Base-by-base conservation (phyloP, 1,140 invertebrate genomes). In the Oedothorax gibbosus region DNA sequence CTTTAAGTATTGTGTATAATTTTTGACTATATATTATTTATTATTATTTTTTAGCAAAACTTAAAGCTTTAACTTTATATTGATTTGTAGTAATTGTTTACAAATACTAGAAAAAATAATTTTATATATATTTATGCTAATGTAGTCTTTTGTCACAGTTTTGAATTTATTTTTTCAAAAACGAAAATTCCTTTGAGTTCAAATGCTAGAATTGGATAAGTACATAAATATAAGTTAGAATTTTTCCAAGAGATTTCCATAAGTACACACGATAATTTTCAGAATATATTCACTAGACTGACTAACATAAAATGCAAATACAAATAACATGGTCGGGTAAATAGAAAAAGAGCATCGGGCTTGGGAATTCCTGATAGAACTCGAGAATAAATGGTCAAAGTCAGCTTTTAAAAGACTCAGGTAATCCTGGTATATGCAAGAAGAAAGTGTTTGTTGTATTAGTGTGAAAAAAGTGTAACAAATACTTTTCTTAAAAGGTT, bases 351-450 rank as follows among this genome's bases (percentile, higher is more conserved):
- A 35, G 35, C 35, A 35, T n/a, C n/a, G 5, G 35, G 35, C 35
- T 35, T 35, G 35, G 35, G 5, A 35, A 2, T 35, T 35, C 35
- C 35, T 35, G 35, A 35, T 35, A 35, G 35, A 35, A 35, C 35
- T 35, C 35, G 35, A 35, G 35, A 35, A 35, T 35, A 35, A 35
- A 35, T 35, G 35, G 35, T 35, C 35, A 35, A 35, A 35, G 35
- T 35, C 35, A 35, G 35, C 35, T 35, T 35, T 35, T 5, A 35
- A 35, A 35, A 35, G 35, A 66, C 15, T 64, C 64, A 79, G 76
- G 76, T 79, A 79, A 79, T 79, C 76, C 76, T 66, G 4, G 20
- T 50, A 35, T 56, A 79, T 66, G 57, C 76, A 62, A 79, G 65
- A 49, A 79, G 49, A n/a, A 51, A 51, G 50, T 35, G 5, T 35